Conservation (phyloP, 2,797 vertebrate species). For the Gymnopithys bicolor region DNA sequence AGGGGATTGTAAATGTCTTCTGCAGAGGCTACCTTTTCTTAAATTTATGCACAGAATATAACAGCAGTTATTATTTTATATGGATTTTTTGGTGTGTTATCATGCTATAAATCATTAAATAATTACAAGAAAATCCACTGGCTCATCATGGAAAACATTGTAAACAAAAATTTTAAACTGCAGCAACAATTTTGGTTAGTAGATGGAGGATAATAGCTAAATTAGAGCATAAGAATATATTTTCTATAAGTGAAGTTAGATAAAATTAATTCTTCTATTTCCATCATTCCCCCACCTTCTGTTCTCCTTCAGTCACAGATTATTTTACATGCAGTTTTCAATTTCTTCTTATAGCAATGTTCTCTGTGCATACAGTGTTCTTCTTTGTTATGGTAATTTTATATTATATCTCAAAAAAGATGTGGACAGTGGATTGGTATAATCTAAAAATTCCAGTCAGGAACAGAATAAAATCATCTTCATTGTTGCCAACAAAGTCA, state of each 20-base stretch:
- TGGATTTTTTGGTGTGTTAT: not conserved
- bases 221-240: not conserved
- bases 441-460: constrained; percentile 52
- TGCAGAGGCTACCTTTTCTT: not conserved
- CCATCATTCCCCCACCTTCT: not conserved
- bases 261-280: constrained; percentile 21
- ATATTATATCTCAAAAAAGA: constrained; percentile 21
- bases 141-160: not conserved
- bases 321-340: constrained; percentile 39
- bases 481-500: not conserved
- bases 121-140: not conserved
- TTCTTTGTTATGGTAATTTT: constrained; percentile 60
- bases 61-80: not conserved
- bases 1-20: not conserved
- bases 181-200: not conserved
- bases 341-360: constrained; percentile 21
- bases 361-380: not conserved
- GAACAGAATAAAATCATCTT: constrained; percentile 14
- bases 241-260: constrained; percentile 1
- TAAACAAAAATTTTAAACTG: not conserved
- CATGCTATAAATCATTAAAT: not conserved
- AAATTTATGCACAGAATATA: not conserved
- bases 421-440: constrained; percentile 10
- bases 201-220: not conserved
- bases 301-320: constrained; percentile 15